phyloP scores from a whole-genome alignment of 2,797 vertebrate genomes.

The Spea hammondii region DNA sequence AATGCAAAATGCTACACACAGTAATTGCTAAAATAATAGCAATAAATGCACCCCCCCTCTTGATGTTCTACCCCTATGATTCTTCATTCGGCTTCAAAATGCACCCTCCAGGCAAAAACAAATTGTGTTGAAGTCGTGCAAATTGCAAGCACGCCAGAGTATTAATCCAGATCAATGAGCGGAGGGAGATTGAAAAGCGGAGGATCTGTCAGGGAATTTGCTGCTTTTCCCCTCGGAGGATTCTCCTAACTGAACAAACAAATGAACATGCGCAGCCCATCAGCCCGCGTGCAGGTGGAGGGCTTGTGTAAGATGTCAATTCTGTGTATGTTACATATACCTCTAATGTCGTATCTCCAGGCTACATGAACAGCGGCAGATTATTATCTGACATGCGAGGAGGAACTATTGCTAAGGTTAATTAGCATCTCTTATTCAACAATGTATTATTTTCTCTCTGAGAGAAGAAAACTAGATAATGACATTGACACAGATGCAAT shows the following conservation, averaged over 20 bases:
- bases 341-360: not conserved
- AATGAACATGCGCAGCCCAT: conserved; percentile 34
- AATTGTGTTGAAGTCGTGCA: conserved; percentile 52
- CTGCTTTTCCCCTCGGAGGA: conserved; percentile 33
- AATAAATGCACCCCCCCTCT: conserved; percentile 2
- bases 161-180: conserved; percentile 52
- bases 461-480: not conserved
- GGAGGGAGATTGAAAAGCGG: conserved; percentile 48
- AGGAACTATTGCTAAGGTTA: not conserved
- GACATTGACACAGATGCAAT: too few relatives aligned
- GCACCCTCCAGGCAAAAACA: conserved; percentile 47
- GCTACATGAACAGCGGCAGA: not conserved
- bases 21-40: conserved; percentile 10
- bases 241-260: conserved; percentile 41
- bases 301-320: conserved; percentile 20
- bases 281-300: conserved; percentile 1
- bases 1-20: conserved; percentile 24
- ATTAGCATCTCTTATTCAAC: not conserved
- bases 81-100: conserved; percentile 41
- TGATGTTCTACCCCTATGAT: conserved; percentile 43
- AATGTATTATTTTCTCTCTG: not conserved
- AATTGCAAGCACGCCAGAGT: conserved; percentile 40
- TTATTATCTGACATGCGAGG: not conserved
- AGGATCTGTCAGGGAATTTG: conserved; percentile 48
- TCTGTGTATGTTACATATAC: not conserved